Evolutionary conservation across 1,140 invertebrate genomes (phyloP), one percentile per base, ranked within the genome.

Genomic region (Lerema accius): DNA sequence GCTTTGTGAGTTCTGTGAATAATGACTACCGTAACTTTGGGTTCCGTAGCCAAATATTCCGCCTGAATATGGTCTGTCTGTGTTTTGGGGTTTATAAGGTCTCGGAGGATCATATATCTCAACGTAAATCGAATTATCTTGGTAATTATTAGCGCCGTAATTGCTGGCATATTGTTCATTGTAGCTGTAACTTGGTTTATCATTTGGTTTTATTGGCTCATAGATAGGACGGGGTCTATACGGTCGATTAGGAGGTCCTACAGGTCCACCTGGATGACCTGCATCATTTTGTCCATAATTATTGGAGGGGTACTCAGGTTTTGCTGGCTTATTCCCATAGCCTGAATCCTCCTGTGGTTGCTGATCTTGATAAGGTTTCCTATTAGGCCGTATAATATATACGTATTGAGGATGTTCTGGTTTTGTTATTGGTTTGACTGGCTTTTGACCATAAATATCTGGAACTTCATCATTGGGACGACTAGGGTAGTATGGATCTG

Each of bases 71-170:
- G 55, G 61, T 35, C 60, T 63, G 11, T 60, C 49, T 39, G 60
- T 11, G 58, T 35, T 50, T 66, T 9, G 35, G 11, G 82, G 79
- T 45, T 59, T 81, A 35, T 84, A 82, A 4, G 83, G 78, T 62
- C 84, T 71, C 1, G 84, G 84, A 17, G 87, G 85, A 49, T 88
- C 87, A 53, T 80, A 71, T 32, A 90, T 88, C 77, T 87, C 82
- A 0, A 88, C 63, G 49, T 86, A 71, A 37, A 88, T 81, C 0
- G 80, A 82, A 63, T 90, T 84, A 55, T 89, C 84, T 17, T 81
- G 62, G 28, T 80, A 67, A 32, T 56, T 40, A 43, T 56, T 56
- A 10, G 58, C 49, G 1, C 81, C 84, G 66, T 88, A 86, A 62
- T 76, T 79, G 32, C 82, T 83, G 1, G 82, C 84, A 35, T 86